Evolutionary conservation across 2,888 invertebrate genomes (phyloP), one percentile per base, ranked within the genome.

Genomic region (Brachylomia viminalis): DNA sequence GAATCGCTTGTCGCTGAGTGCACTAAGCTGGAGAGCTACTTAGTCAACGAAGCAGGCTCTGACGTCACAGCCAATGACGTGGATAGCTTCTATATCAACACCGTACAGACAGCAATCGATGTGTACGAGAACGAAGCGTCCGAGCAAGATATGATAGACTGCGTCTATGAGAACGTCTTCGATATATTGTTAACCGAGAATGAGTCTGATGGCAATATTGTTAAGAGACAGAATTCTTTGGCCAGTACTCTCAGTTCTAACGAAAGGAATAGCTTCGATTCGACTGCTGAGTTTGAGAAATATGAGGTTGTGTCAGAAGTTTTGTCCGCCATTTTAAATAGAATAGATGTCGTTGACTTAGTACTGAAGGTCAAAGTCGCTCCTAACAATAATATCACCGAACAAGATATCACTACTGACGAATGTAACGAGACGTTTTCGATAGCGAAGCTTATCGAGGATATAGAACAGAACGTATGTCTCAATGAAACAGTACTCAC

Each of bases 261-360:
- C 54, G 93, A 92, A n/a, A 75, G 86, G 0, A 69, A 76, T 42
- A 96, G 96, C 75, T 92, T 95, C 27, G 93, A 96, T 91, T 96
- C 96, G 0, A 95, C 94, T 2, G 92, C 85, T 8, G 96, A 96
- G 86, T 96, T 96, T 79, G 96, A 96, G 80, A 95, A 94, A 85
- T 91, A 93, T 54, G 96, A 96, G 91, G 78, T 89, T 0, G 91
- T 95, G 13, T 85, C 93, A 0, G 96, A 96, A 68, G 82, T 96
- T 10, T 77, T 96, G 15, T 85, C 89, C 4, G 58, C 81, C 20
- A 86, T 96, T 52, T 79, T 96, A 1, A 92, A 91, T 65, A 92
- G 85, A 81, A 91, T 96, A 58, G 90, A 94, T 72, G 85, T 86
- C 75, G 84, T 67, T 47, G 76, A 82, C 20, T 65, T 75, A 4